Percentiles rank a stretch among this genome's conserved stretches.
phyloP scores from a whole-genome alignment of 2,797 vertebrate genomes.

The Silurus aristotelis region DNA sequence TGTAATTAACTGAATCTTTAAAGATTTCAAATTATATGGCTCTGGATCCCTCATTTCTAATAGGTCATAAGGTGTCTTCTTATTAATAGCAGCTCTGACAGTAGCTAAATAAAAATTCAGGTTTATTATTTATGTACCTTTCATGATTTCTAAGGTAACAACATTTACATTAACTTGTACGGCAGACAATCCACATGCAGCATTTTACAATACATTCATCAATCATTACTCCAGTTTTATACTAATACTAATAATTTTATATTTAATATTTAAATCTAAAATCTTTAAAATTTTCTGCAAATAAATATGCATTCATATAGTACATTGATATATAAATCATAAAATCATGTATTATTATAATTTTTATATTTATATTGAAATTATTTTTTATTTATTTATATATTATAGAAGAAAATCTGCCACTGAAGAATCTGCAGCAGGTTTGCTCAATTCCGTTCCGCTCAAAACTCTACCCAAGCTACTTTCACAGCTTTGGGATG shows the following conservation, averaged over 20 bases:
- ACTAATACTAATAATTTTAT: too few species aligned
- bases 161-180: background rate
- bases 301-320: background rate
- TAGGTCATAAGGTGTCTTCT: background rate
- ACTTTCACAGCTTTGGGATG: slow-evolving; percentile 95
- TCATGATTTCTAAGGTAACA: background rate
- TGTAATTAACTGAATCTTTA: background rate
- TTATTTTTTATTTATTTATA: background rate
- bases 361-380: too few species aligned
- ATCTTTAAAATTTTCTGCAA: background rate
- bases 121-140: background rate
- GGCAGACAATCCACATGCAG: background rate
- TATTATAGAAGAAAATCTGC: slow-evolving; percentile 57
- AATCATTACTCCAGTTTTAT: too few species aligned
- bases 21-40: background rate
- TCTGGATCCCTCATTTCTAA: background rate
- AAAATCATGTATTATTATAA: too few species aligned
- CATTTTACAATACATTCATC: too few species aligned
- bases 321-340: background rate
- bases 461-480: slow-evolving; percentile 84
- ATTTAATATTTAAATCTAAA: too few species aligned
- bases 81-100: background rate
- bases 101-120: background rate
- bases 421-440: slow-evolving; percentile 75
- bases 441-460: slow-evolving; percentile 81